Conservation (phyloP, 2,113 vertebrate species). For the Otis tarda region DNA sequence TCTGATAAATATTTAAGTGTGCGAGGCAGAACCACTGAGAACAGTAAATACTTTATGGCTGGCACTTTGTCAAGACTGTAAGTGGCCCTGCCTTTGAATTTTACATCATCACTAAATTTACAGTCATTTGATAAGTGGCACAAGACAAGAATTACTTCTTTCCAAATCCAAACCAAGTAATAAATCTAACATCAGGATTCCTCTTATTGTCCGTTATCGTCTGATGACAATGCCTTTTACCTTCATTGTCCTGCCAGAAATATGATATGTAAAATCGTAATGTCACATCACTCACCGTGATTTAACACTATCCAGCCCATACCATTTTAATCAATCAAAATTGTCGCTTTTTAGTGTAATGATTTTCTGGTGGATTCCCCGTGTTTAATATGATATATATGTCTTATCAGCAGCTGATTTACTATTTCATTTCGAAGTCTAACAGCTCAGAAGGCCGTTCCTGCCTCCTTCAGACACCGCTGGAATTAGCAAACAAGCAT, state of each 20-base stretch:
- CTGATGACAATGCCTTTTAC: slow-evolving; percentile 92
- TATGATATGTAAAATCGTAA: slow-evolving; percentile 95
- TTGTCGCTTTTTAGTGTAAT: slow-evolving; percentile 90
- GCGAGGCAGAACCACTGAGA: slow-evolving; percentile 79
- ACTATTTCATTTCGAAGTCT: slow-evolving; percentile 78
- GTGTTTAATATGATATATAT: slow-evolving; percentile 90
- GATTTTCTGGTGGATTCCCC: slow-evolving; percentile 87
- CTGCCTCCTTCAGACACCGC: slow-evolving; percentile 78
- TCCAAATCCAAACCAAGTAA: slow-evolving; percentile 90
- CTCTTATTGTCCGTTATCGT: slow-evolving; percentile 92
- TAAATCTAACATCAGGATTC: slow-evolving; percentile 91
- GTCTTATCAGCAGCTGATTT: slow-evolving; percentile 90
- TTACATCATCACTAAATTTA: slow-evolving; percentile 89
- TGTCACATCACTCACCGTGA: slow-evolving; percentile 96
- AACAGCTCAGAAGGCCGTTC: slow-evolving; percentile 75
- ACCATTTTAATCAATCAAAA: slow-evolving; percentile 99
- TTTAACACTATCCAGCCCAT: slow-evolving; percentile 89
- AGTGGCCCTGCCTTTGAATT: slow-evolving; percentile 89
- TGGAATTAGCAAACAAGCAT: slow-evolving; percentile 83
- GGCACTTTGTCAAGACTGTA: slow-evolving; percentile 91
- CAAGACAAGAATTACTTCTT: slow-evolving; percentile 91
- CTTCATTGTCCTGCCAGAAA: slow-evolving; percentile 96
- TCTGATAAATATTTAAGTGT: slow-evolving; percentile 86
- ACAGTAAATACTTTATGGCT: slow-evolving; percentile 92
- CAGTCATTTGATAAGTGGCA: slow-evolving; percentile 92